Base-by-base conservation (phyloP, 2,797 vertebrate species). In the Odontamblyopus rebecca region DNA sequence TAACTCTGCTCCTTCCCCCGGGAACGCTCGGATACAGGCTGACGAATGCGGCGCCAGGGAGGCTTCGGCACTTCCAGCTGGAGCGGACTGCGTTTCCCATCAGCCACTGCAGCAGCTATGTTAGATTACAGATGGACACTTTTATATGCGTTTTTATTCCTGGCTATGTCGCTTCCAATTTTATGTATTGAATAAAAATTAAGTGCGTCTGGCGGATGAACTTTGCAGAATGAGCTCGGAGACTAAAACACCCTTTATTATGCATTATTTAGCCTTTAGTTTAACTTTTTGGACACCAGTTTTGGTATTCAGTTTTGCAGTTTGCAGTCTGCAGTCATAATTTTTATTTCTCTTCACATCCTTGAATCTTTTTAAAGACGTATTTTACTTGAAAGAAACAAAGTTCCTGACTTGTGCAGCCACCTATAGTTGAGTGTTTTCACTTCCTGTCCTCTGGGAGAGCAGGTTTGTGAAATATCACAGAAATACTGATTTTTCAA, bases 11-110 rank as follows among this genome's bases (percentile, higher is more conserved):
- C 2, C 75, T 64, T 69, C 35, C 60, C 60, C 60, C 60, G 71
- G 71, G 83, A 78, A 59, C 9, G 50, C 18, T 69, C 61, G 44
- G 78, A 85, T 82, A 76, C 74, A 77, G 80, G 71, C 72, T 82
- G 83, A 85, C 78, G 67, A 85, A 82, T 85, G 78, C 63, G 73
- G 78, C 78, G 74, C 83, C 80, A 59, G 78, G 62, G 71, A 64
- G 74, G 75, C 68, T 54, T 80, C 68, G 60, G 70, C 77, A 67
- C 72, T 76, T 76, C 69, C 72, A 73, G 29, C 66, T 72, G 69
- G 38, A 67, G 29, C 48, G 57, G 63, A 65, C 64, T 54, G 68
- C 41, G 16, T 70, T 80, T 59, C 65, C 48, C 60, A 85, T 78
- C 78, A 67, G 76, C 78, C 70, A 32, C 30, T 66, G 67, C 63